Evolutionary conservation across 2,797 vertebrate genomes (phyloP).

Genomic region (Avahi laniger): DNA sequence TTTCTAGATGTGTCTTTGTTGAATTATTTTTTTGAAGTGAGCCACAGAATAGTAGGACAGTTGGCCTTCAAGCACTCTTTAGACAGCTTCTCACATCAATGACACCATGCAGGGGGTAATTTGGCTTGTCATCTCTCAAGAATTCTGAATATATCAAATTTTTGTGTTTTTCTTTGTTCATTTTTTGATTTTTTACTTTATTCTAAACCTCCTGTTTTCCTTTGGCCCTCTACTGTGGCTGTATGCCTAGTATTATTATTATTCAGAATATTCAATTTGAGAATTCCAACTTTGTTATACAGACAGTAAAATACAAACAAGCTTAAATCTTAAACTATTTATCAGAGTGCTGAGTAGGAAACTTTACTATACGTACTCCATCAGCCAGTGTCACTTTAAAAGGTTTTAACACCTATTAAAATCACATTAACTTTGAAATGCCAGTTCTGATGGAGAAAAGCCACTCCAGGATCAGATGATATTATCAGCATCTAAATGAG

Average conservation of each 20-base stretch:
- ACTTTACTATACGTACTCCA: neutral
- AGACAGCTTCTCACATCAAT: neutral
- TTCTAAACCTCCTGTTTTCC: neutral
- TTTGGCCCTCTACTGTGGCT: neutral
- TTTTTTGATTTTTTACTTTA: neutral
- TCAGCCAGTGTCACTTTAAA: neutral
- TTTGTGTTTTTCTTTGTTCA: neutral
- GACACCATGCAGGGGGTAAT: neutral
- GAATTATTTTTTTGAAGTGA: neutral
- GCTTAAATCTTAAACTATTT: neutral
- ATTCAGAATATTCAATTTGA: neutral
- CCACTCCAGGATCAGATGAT: constrained; percentile 7
- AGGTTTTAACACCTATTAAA: constrained; percentile 57
- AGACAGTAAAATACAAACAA: constrained; percentile 10
- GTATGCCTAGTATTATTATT: neutral
- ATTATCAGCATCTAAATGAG: constrained; percentile 55
- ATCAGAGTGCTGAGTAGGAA: neutral
- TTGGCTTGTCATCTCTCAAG: neutral
- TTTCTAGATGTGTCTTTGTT: neutral
- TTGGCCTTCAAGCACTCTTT: neutral
- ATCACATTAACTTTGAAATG: constrained; percentile 59
- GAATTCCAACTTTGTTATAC: neutral
- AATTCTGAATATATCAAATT: neutral
- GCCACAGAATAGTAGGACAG: neutral
- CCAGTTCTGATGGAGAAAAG: constrained; percentile 49